Evolutionary conservation across 2,113 vertebrate genomes (phyloP).

Genomic region (Centropristis striata): DNA sequence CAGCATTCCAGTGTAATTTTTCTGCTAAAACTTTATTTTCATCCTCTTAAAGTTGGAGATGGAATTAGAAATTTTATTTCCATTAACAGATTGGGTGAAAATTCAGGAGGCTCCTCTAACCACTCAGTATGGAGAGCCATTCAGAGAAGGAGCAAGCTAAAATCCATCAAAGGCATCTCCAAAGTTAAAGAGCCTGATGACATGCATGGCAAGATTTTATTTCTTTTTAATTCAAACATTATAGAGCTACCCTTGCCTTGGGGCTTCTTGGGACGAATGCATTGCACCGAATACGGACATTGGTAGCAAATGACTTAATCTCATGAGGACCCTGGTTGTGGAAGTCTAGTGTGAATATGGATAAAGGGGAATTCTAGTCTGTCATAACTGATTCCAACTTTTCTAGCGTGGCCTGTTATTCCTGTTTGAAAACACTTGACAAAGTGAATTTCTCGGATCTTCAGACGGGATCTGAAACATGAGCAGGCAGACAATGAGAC

Average conservation of each 20-base stretch:
- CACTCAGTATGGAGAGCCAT: neutral
- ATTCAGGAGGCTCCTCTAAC: neutral
- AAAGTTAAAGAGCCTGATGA: constrained; percentile 27
- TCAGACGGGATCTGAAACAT: too few species aligned
- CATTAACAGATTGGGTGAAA: neutral
- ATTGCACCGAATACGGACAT: neutral
- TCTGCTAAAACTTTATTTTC: neutral
- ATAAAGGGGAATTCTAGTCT: neutral
- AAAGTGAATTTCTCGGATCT: too few species aligned
- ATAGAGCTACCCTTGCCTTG: too few species aligned
- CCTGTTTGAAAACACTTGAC: too few species aligned
- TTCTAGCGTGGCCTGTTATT: too few species aligned
- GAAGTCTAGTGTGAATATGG: neutral
- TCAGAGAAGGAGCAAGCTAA: neutral
- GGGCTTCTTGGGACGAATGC: neutral
- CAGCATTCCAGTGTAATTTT: neutral
- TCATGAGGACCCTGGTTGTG: too few species aligned
- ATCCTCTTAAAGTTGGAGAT: neutral
- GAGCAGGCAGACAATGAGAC: too few species aligned
- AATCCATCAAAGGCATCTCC: constrained; percentile 23
- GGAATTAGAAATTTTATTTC: neutral
- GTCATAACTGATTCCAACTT: neutral
- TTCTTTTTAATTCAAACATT: neutral
- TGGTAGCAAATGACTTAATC: neutral
- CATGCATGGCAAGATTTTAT: neutral